Conservation (phyloP, 2,113 vertebrate genomes). For the Hyla sarda region DNA sequence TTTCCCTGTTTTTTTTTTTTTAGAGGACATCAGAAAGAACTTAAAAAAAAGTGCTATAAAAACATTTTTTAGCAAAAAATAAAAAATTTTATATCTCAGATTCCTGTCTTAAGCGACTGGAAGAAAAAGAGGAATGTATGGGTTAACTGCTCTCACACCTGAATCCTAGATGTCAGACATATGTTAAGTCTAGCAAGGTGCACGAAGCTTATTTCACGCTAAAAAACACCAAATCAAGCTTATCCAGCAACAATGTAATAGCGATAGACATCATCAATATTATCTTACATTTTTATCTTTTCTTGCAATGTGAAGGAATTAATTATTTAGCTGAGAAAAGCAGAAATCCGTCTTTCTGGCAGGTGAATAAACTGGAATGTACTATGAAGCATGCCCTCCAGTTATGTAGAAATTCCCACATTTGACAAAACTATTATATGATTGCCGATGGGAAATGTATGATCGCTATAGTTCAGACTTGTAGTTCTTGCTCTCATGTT, state of each 20-base stretch:
- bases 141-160: not conserved
- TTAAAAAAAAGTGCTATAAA: too few relatives aligned
- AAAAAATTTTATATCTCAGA: not conserved
- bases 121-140: not conserved
- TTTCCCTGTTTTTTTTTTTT: too few relatives aligned
- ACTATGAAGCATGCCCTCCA: not conserved
- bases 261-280: not conserved
- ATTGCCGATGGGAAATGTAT: not conserved
- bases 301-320: not conserved
- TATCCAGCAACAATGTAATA: not conserved
- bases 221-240: not conserved
- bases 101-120: not conserved
- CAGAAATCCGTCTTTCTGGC: not conserved
- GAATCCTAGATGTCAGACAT: too few relatives aligned
- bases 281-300: not conserved
- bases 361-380: slow-evolving; percentile 5
- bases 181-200: not conserved
- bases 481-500: not conserved
- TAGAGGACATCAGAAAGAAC: too few relatives aligned
- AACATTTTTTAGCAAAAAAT: too few relatives aligned
- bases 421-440: not conserved
- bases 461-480: not conserved
- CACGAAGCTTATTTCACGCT: not conserved
- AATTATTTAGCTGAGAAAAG: not conserved
- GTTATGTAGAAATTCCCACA: not conserved